Evolutionary conservation across 2,888 invertebrate species (phyloP), one percentile per base, ranked within the genome.

Genomic region (Artemia sp.): DNA sequence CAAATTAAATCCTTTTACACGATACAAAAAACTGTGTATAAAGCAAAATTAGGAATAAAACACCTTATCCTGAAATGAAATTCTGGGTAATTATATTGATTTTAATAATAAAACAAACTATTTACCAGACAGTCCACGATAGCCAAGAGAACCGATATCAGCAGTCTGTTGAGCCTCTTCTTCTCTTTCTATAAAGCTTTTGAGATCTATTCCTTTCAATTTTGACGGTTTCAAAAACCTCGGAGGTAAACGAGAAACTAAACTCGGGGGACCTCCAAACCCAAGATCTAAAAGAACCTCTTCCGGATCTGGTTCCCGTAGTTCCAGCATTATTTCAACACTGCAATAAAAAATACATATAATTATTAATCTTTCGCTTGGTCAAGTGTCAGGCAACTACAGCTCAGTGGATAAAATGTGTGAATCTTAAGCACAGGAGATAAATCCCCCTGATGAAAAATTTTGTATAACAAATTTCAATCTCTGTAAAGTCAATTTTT

Each of bases 251-350:
- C 91, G 84, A 9, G 74, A 72, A 6, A 75, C 71, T 8, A 75
- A 73, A 67, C 74, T 66, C 8, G 70, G 68, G 7, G 73, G 70
- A 19, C 77, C 78, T 12, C 78, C 79, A 73, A 80, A 80, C 2
- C 80, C 80, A 9, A 80, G 76, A 73, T 87, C 89, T 69, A 90
- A 79, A 51, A 94, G 82, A 70, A 94, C 86, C 70, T 90, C 89
- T 77, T 93, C 92, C 0, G 93, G 92, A 80, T 94, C 92, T 38
- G 90, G 88, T 76, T 86, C 87, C 58, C 93, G 82, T 19, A 89
- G 84, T 74, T 91, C 90, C 74, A 93, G 79, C 68, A 92, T 83
- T 77, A 89, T 89, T 76, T 91, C 86, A 52, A 91, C 87, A 75
- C 86, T 83, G 24, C n/a, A 58, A 58, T 19, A 53, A 14, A 53